Percentiles rank a stretch among this genome's conserved stretches.
These are phyloP conservation scores for Eurosta solidaginis DNA, from an alignment of 1,140 invertebrate species.

Conservation along the genomic window DNA sequence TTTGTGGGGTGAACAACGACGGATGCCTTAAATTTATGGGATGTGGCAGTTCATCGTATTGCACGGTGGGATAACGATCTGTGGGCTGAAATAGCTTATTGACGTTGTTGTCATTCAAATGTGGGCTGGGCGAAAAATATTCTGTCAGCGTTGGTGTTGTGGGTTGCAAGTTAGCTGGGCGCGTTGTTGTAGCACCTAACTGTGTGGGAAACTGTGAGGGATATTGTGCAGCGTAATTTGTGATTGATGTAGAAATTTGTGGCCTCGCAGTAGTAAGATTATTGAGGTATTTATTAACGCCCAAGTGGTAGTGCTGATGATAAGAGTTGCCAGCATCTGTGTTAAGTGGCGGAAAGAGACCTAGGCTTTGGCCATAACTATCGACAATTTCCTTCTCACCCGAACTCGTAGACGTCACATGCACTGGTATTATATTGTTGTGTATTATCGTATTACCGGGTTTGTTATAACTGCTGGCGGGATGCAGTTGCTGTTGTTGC, in stretches of 20 bases:
- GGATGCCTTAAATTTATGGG: slow-evolving; percentile 38
- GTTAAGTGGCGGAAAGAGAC: slow-evolving; percentile 38
- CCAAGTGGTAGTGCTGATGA: not conserved
- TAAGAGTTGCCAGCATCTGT: not conserved
- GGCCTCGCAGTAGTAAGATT: slow-evolving; percentile 40
- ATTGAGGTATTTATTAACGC: slow-evolving; percentile 32
- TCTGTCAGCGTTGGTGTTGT: slow-evolving; percentile 44
- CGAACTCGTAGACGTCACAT: slow-evolving; percentile 46
- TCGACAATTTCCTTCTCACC: slow-evolving; percentile 52
- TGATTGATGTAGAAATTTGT: slow-evolving; percentile 33
- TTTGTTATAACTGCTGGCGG: not conserved
- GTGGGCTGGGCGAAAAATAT: slow-evolving; percentile 53
- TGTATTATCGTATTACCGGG: slow-evolving; percentile 55
- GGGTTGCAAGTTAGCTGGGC: slow-evolving; percentile 44
- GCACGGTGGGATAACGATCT: slow-evolving; percentile 46
- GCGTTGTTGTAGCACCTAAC: slow-evolving; percentile 42
- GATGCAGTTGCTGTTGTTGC: slow-evolving; percentile 8
- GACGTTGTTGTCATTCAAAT: slow-evolving; percentile 51
- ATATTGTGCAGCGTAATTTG: slow-evolving; percentile 39
- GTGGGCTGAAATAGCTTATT: slow-evolving; percentile 46
- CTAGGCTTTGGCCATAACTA: slow-evolving; percentile 51
- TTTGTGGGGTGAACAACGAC: slow-evolving; percentile 40
- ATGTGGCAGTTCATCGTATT: slow-evolving; percentile 39
- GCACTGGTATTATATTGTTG: slow-evolving; percentile 55
- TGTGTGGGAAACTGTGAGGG: slow-evolving; percentile 41